These are phyloP conservation scores for Plagiodera versicolora DNA, from an alignment of 2,888 invertebrate genomes.

Conservation along the genomic window DNA sequence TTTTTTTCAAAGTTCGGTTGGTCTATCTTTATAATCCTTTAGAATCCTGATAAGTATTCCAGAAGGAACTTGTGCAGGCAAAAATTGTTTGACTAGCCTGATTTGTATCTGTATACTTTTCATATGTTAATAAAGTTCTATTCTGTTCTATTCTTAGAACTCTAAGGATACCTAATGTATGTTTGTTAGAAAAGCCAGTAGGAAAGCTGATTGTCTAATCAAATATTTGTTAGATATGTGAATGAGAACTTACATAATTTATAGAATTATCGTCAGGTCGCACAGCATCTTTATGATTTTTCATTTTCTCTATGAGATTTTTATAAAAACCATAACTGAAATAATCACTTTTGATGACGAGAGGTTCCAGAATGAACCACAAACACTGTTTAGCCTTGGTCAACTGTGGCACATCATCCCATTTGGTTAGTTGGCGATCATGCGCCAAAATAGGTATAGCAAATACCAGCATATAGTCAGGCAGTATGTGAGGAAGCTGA, in stretches of 20 bases:
- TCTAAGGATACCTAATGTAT: too few relatives aligned
- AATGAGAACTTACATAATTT: conserved; percentile 72
- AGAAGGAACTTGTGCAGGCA: neutral
- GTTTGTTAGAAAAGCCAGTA: too few relatives aligned
- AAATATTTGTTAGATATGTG: too few relatives aligned
- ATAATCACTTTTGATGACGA: conserved; percentile 90
- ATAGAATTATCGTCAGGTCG: conserved; percentile 78
- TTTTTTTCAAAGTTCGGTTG: neutral
- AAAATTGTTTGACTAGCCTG: too few relatives aligned
- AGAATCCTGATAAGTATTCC: neutral
- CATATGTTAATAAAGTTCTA: neutral
- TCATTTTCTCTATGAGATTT: conserved; percentile 90
- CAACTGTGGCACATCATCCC: conserved; percentile 77
- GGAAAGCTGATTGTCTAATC: too few relatives aligned
- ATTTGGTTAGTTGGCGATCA: conserved; percentile 78
- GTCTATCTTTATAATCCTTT: neutral
- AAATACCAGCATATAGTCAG: conserved; percentile 96
- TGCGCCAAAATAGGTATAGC: conserved; percentile 96
- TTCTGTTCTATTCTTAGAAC: too few relatives aligned
- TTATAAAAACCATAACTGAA: conserved; percentile 96
- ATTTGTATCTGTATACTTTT: too few relatives aligned
- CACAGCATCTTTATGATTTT: conserved; percentile 88
- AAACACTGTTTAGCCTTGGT: conserved; percentile 82
- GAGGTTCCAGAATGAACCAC: conserved; percentile 92
- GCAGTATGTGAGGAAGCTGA: conserved; percentile 85